Base-by-base conservation (phyloP, 2,113 vertebrate species). In the Plectropomus leopardus region DNA sequence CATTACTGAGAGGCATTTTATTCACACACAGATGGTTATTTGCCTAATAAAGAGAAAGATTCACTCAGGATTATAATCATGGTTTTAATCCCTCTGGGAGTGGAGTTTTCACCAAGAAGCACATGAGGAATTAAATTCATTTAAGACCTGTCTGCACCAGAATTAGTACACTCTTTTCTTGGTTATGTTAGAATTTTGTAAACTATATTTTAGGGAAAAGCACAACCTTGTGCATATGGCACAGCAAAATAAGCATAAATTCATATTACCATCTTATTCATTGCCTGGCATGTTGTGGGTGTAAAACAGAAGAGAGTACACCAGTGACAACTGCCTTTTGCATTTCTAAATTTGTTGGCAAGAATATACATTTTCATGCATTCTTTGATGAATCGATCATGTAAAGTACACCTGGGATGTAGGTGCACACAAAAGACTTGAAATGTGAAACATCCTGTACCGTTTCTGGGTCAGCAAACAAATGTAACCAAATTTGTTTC, bases 21-120 rank as follows among this genome's bases (percentile, higher is more conserved):
- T 76, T 66, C 79, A 76, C 17, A 59, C 69, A 66, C 61, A 72
- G 74, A 77, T 78, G 66, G 15, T 61, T 57, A 55, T 85, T 86
- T 85, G 61, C 73, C 54, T 55, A 73, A 83, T 86, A 81, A 83
- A 44, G 5, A 47, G 34, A 53, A 17, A 51, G 30, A 65, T 36
- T 53, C 17, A 64, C 71, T 78, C 19, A 24, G 51, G 72, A 84
- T 82, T 71, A 72, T 66, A 59, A 87, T 80, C 48, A 79, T 50
- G 48, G 58, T 54, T 70, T 34, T 42, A 63, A 59, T 71, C 34
- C 71, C 76, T 47, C 9, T 19, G 81, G 72, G 67, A 44, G 17
- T 70, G 59, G 15, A 36, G 58, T 16, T 58, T 78, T 59, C 9
- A 65, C 34, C 23, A 32, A 53, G 32, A 66, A 32, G 23, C 59